Evolutionary conservation across 2,888 invertebrate genomes (phyloP), one percentile per base, ranked within the genome.

Genomic region (Leptura quadrifasciata): DNA sequence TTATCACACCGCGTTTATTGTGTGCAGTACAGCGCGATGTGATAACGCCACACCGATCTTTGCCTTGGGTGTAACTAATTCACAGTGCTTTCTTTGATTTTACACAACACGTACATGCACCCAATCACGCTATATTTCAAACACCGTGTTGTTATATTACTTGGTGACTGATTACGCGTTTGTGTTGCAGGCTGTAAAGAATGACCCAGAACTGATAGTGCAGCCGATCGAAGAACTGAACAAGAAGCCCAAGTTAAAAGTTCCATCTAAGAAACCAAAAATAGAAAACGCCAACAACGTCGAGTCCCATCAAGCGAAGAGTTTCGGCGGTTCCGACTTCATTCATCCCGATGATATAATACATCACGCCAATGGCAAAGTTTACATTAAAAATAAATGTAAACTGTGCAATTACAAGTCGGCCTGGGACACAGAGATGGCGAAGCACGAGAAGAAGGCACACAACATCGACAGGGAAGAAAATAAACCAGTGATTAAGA

Each of bases 361-460:
- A 65, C 88, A 88, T 69, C 89, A 89, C 85, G 86, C 88, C 79
- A 89, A 89, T 86, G 89, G 89, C 77, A 89, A 89, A 75, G 87
- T 89, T 77, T 89, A 89, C 85, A 87, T 89, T 83, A 89, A 89
- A 79, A 88, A 86, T 80, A 89, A 90, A 83, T 90, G 90, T 83
- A 91, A 91, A 83, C 90, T 90, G 76, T 93, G 92, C 85, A 91
- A 91, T 79, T 92, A 90, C 83, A 91, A 91, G 81, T 91, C 92
- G 1, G 90, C 91, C 15, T 92, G 91, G 90, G 90, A 91, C 80
- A 90, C 90, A 18, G 93, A 92, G 83, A 91, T 93, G 90, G 90
- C 89, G 63, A 88, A 90, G 39, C 91, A 91, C 86, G 91, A 91
- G 80, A 87, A 87, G 74, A 88, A 89, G 85, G 90, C 87, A 71